Percentiles rank a stretch among this genome's conserved stretches.
Evolutionary conservation across 2,113 vertebrate genomes (phyloP).

Genomic region (Carassius carassius): DNA sequence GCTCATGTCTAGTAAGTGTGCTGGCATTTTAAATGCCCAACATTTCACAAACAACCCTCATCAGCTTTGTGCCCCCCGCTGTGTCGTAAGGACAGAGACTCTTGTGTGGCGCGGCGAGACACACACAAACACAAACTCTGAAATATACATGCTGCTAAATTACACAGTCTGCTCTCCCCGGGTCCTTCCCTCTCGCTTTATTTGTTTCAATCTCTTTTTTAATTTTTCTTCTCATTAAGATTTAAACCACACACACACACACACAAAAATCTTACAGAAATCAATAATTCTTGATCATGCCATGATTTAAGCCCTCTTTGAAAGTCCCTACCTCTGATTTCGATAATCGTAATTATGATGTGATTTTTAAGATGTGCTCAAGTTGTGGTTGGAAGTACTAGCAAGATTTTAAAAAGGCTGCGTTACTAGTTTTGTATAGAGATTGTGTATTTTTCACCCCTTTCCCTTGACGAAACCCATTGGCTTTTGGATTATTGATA

Average conservation of each 20-base stretch:
- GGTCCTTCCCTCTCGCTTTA: background rate
- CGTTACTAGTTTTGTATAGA: background rate
- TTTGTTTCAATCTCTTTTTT: background rate
- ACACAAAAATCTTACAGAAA: background rate
- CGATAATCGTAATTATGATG: background rate
- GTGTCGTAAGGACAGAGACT: constrained; percentile 45
- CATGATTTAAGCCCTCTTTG: background rate
- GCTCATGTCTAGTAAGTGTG: constrained; percentile 42
- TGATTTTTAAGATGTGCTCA: background rate
- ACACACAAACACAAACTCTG: constrained; percentile 28
- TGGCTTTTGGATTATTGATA: background rate
- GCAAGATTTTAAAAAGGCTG: background rate
- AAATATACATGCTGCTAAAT: constrained; percentile 53
- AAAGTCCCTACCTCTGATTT: background rate
- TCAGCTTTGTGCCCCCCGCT: constrained; percentile 42
- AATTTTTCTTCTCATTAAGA: constrained; percentile 12
- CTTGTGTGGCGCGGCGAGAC: constrained; percentile 21
- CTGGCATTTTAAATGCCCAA: constrained; percentile 45
- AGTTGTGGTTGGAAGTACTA: background rate
- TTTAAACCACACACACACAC: background rate
- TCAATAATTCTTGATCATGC: constrained; percentile 1
- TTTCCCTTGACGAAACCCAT: background rate
- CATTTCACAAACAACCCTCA: constrained; percentile 46
- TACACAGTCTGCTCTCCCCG: constrained; percentile 23
- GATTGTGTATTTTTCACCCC: background rate